Evolutionary conservation across 2,113 vertebrate species (phyloP).

Genomic region (Brienomyrus longianalis): DNA sequence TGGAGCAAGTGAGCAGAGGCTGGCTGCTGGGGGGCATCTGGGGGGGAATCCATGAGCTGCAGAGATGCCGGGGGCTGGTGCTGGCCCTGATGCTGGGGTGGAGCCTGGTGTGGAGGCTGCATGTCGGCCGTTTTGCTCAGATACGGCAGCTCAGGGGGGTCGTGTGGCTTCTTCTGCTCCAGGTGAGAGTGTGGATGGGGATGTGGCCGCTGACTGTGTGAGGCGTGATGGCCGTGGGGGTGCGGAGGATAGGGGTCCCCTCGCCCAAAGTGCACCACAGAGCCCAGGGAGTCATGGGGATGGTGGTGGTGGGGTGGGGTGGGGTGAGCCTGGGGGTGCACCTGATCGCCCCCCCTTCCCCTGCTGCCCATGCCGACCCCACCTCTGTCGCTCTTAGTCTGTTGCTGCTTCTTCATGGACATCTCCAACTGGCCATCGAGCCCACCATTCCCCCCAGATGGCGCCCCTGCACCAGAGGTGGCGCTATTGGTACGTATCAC

Average conservation of each 20-base stretch:
- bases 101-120: slow-evolving; percentile 56
- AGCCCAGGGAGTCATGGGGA: slow-evolving; percentile 61
- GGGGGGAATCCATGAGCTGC: slow-evolving; percentile 60
- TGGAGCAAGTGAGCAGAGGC: slow-evolving; percentile 64
- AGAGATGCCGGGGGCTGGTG: slow-evolving; percentile 54
- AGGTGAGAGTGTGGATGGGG: slow-evolving; percentile 51
- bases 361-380: slow-evolving; percentile 48
- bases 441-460: slow-evolving; percentile 29
- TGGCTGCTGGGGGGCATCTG: slow-evolving; percentile 52
- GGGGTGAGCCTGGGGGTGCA: slow-evolving; percentile 39
- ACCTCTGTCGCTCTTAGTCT: slow-evolving; percentile 55
- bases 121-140: slow-evolving; percentile 55
- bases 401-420: slow-evolving; percentile 63
- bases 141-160: slow-evolving; percentile 57
- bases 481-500: slow-evolving; percentile 76
- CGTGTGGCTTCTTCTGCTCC: slow-evolving; percentile 59
- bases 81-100: slow-evolving; percentile 46
- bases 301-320: slow-evolving; percentile 30
- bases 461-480: slow-evolving; percentile 35
- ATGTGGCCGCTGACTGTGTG: slow-evolving; percentile 48
- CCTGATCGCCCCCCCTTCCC: slow-evolving; percentile 39
- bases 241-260: slow-evolving; percentile 46
- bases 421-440: slow-evolving; percentile 71
- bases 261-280: slow-evolving; percentile 72
- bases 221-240: slow-evolving; percentile 42